Evolutionary conservation across 1,140 invertebrate species (phyloP).

Genomic region (Rhizoglyphus robini): DNA sequence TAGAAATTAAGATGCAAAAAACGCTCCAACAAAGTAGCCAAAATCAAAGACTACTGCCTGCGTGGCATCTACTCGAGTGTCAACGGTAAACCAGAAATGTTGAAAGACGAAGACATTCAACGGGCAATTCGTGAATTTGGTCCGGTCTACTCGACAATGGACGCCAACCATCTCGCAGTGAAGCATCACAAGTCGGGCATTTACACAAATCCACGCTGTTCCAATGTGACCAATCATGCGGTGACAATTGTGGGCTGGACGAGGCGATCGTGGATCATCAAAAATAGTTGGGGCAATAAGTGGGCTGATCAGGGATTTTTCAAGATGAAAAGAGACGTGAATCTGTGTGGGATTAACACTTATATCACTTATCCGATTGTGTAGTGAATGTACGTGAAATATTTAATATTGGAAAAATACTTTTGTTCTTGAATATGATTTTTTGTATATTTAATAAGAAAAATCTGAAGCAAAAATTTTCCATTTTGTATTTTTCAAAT

Average conservation of each 20-base stretch:
- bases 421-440: no score
- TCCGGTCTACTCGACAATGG: background rate
- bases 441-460: no score
- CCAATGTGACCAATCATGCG: constrained; percentile 1
- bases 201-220: background rate
- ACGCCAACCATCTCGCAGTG: background rate
- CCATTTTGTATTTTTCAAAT: no score
- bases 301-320: constrained; percentile 18
- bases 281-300: constrained; percentile 18
- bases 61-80: background rate
- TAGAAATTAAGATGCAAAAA: background rate
- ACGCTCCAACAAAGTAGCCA: background rate
- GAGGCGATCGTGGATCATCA: constrained; percentile 3
- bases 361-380: constrained; percentile 3
- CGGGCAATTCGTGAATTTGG: background rate
- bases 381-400: no score
- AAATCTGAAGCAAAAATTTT: no score
- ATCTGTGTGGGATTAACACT: constrained; percentile 2
- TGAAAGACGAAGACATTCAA: background rate
- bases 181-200: background rate
- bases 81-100: background rate
- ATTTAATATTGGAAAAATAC: no score
- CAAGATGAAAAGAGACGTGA: constrained; percentile 4
- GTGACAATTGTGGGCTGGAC: background rate
- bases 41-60: background rate